Evolutionary conservation across 2,888 invertebrate species (phyloP), one percentile per base, ranked within the genome.

Genomic region (Rhogogaster chlorosoma): DNA sequence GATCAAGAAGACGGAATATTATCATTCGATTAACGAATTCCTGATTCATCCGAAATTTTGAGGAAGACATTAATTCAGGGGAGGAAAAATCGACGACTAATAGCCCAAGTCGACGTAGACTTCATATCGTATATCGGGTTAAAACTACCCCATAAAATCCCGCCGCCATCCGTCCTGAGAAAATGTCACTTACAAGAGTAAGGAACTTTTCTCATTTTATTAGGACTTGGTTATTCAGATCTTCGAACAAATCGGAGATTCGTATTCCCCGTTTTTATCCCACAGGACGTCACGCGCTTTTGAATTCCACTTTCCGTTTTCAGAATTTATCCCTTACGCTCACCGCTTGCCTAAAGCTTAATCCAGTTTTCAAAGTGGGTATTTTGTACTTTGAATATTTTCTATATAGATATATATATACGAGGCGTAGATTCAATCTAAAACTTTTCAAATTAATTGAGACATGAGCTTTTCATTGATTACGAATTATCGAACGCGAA

Each of bases 381-480:
- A 61, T 61, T 61, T 61, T 61, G 22, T 61, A 26, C 26, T 61
- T 61, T 4, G 61, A 2, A 12, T 45, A 45, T 45, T 12, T 12
- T 45, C 15, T 45, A 45, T 15, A 45, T 45, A 45, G 10, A 12
- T 42, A 45, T 26, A 57, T 2, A 26, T 61, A 1, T 18, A 18
- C 57, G 45, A 45, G 4, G 15, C 57, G 22, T 5, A 86, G 84
- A 86, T 87, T 86, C 87, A 83, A 83, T 49, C 84, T 75, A 86
- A 70, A 70, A 70, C 70, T 70, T 70, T 70, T 36, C 70, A 29
- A 70, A 70, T 70, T 70, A 70, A 70, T 70, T 70, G 70, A 70
- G 36, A 70, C 70, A 70, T 36, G 70, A 7, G 61, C 26, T 61
- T 70, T 70, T 32, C 15, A 32, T 70, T 32, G 36, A 32, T 36